Base-by-base conservation (phyloP, 2,797 vertebrate genomes). In the Paguma larvata region DNA sequence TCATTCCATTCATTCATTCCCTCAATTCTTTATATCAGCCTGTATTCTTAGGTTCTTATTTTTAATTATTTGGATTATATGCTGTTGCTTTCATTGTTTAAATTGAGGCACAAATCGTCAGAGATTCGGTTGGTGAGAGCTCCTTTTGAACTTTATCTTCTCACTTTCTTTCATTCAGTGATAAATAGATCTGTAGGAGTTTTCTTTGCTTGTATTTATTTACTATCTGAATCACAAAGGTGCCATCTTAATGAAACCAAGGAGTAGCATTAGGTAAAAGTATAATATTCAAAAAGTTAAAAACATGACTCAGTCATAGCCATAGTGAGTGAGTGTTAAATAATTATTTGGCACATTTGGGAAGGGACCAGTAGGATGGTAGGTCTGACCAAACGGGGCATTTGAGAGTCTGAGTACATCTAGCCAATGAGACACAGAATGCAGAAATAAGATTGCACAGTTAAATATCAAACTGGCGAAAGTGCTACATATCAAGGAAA, bases 301-400 rank as follows among this genome's bases (percentile, higher is more conserved):
- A 89, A 68, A 51, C 8, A 18, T 78, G 25, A 77, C 32, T 79
- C 19, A n/a, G 56, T 59, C 68, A 75, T n/a, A 63, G 41, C 46
- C 27, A 41, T 86, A 30, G 11, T 65, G 51, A n/a, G 9, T 92
- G 9, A 56, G 2, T 34, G 19, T 89, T 72, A 91, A 90, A 62
- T 77, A 85, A 68, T 85, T 97, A 78, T 70, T 92, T 86, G 86
- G 27, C 8, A 65, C 67, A 82, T 89, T 89, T 88, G 56, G 68
- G 59, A 75, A 44, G 38, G 12, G 46, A 68, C 27, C 11, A 77
- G 13, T 82, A 68, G 21, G 14, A 51, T 77, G 30, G 4, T 82
- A 80, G 91, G 88, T 85, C 34, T 93, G n/a, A 59, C 48, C 41
- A 56, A 85, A 93, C 32, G 32, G n/a, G 27, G 72, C 78, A 84